Evolutionary conservation across 2,113 vertebrate species (phyloP).

Genomic region (Grus americana): DNA sequence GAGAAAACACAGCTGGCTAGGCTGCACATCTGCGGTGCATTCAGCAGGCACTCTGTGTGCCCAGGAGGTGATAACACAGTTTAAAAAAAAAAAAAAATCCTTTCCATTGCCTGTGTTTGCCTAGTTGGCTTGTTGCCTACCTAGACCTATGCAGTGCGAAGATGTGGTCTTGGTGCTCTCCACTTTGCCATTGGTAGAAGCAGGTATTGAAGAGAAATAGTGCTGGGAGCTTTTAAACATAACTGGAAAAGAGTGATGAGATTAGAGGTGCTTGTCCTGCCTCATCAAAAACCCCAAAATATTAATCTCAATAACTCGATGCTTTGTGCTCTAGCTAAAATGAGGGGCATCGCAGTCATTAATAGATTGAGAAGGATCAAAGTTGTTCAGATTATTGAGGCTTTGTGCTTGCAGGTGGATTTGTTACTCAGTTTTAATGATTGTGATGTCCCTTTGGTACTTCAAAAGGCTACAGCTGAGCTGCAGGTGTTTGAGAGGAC

Average conservation of each 20-base stretch:
- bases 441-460: neutral
- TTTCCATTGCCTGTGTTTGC: neutral
- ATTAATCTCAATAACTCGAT: neutral
- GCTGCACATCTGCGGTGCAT: neutral
- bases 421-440: neutral
- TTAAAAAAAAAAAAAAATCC: neutral
- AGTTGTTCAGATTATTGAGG: neutral
- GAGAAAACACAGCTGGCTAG: neutral
- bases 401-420: neutral
- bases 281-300: neutral
- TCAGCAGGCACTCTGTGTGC: neutral
- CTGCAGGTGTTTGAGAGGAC: neutral
- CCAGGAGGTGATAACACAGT: neutral
- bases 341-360: too few relatives aligned
- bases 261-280: neutral
- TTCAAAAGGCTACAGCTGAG: neutral
- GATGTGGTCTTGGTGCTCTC: too few relatives aligned
- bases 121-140: neutral
- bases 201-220: neutral
- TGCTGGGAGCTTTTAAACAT: neutral
- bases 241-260: neutral
- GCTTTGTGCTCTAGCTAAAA: neutral
- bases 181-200: neutral
- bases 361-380: neutral
- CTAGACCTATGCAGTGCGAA: neutral